Evolutionary conservation across 1,140 invertebrate genomes (phyloP), one percentile per base, ranked within the genome.

Genomic region (Drosophila sucinea): DNA sequence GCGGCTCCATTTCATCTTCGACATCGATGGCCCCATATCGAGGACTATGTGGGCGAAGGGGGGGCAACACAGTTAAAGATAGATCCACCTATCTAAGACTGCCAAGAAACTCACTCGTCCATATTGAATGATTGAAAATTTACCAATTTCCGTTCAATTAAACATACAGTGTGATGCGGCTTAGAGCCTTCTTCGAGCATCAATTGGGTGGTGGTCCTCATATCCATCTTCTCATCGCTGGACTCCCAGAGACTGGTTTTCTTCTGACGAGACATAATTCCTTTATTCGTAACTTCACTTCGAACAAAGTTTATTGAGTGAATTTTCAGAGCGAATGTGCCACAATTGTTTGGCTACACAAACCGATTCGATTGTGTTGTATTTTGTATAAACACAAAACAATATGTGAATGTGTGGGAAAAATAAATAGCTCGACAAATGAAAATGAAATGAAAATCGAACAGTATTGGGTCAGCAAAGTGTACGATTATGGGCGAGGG

Each of bases 71-170:
- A 32, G 29, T 30, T 23, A n/a, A 11, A 10, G 23, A 38, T 38
- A 10, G 17, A 17, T 17, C 0, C 17, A 17, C 11, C 29, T 30
- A 7, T 10, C 5, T 40, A 3, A 0, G 1, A 3, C 7, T 3
- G 7, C 27, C 0, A 35, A 27, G 23, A 23, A 32, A 64, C 84
- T 67, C 55, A 89, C 84, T 89, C 81, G 3, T 84, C 77, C 84
- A 89, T 81, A 11, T 83, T 81, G 25, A 89, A 89, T 5, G 84
- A 84, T 47, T 77, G 67, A 68, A 89, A 79, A 61, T 89, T 89
- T 23, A 89, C 60, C 29, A 89, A 25, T 25, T 90, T 90, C 25
- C 67, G 70, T 5, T 75, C 60, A 8, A 70, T 60, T 8, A 55
- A 38, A 33, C 71, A 71, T 6, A 80, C 30, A 0, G 64, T 58